A percentile compares a stretch with the other conserved stretches of the same genome.
These are phyloP conservation scores for Melolontha melolontha DNA, from an alignment of 2,888 invertebrate genomes.

Conservation along the genomic window DNA sequence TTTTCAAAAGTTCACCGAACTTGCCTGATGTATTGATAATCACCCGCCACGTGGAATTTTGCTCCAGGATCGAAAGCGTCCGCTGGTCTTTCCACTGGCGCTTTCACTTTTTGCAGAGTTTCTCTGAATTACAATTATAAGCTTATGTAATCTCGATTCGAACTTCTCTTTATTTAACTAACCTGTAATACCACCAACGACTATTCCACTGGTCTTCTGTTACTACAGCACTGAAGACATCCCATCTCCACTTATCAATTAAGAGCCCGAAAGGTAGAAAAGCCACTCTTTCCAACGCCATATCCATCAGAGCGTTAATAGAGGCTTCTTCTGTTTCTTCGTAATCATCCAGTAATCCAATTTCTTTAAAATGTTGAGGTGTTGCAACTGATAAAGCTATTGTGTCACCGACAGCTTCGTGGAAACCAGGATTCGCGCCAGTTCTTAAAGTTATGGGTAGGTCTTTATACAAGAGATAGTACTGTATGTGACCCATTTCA, in stretches of 20 bases:
- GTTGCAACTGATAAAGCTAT: constrained; percentile 71
- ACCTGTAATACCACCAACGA: constrained; percentile 63
- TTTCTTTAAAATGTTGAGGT: constrained; percentile 66
- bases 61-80: constrained; percentile 66
- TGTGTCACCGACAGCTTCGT: constrained; percentile 74
- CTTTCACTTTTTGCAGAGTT: constrained; percentile 57
- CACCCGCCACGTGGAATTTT: constrained; percentile 65
- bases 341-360: constrained; percentile 63
- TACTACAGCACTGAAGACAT: constrained; percentile 66
- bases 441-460: constrained; percentile 67
- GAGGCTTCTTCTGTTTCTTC: constrained; percentile 61
- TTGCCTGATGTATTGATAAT: constrained; percentile 64
- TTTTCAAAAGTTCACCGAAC: constrained; percentile 9
- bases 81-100: constrained; percentile 62
- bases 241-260: constrained; percentile 72
- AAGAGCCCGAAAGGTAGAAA: constrained; percentile 71
- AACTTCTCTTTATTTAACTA: neutral
- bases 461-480: constrained; percentile 72
- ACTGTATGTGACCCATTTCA: constrained; percentile 78
- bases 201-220: constrained; percentile 63
- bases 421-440: constrained; percentile 72
- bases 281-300: constrained; percentile 66
- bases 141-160: no score
- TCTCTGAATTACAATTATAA: no score
- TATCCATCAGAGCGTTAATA: constrained; percentile 66